A percentile compares a stretch with the other conserved stretches of the same genome.
These are phyloP conservation scores for Nerophis ophidion DNA, from an alignment of 2,113 vertebrate genomes.

Conservation along the genomic window DNA sequence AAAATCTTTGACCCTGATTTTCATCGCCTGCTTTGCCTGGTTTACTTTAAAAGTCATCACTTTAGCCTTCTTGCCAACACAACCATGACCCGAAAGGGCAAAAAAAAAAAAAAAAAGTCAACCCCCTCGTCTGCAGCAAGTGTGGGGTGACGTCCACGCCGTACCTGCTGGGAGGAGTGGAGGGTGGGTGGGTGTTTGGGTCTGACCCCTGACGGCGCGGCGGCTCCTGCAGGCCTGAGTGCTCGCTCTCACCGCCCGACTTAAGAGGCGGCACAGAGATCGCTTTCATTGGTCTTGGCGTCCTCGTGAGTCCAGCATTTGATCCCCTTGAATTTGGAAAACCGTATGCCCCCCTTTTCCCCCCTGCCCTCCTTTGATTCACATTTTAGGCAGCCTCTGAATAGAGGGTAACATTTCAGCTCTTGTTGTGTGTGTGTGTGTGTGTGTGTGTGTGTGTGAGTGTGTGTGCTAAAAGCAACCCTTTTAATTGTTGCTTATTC, in stretches of 20 bases:
- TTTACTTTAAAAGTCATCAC: not conserved
- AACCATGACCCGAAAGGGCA: constrained; percentile 34
- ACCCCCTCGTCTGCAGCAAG: constrained; percentile 53
- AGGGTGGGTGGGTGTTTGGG: constrained; percentile 33
- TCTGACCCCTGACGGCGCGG: constrained; percentile 58
- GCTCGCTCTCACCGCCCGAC: constrained; percentile 68
- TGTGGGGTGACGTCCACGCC: constrained; percentile 63
- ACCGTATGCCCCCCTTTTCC: constrained; percentile 66
- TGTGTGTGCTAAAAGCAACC: not conserved
- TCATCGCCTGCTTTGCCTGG: constrained; percentile 53
- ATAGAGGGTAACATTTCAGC: constrained; percentile 81
- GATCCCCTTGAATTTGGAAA: constrained; percentile 91
- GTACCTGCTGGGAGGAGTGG: constrained; percentile 55
- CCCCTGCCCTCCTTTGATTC: constrained; percentile 77
- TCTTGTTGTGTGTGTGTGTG: constrained; percentile 55
- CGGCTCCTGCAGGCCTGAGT: constrained; percentile 64
- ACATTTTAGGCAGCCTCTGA: constrained; percentile 76
- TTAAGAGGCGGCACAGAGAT: constrained; percentile 83
- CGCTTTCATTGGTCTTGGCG: constrained; percentile 90
- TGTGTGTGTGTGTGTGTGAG: constrained; percentile 13
- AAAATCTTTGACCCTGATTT: constrained; percentile 69
- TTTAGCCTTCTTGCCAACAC: constrained; percentile 37
- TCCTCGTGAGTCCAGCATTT: constrained; percentile 94
- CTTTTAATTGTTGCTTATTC: not conserved
- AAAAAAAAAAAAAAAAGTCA: constrained; percentile 30